Evolutionary conservation across 37 sponge, comb jelly and placozoan species (phyloP).

Genomic region (Bolinopsis microptera): DNA sequence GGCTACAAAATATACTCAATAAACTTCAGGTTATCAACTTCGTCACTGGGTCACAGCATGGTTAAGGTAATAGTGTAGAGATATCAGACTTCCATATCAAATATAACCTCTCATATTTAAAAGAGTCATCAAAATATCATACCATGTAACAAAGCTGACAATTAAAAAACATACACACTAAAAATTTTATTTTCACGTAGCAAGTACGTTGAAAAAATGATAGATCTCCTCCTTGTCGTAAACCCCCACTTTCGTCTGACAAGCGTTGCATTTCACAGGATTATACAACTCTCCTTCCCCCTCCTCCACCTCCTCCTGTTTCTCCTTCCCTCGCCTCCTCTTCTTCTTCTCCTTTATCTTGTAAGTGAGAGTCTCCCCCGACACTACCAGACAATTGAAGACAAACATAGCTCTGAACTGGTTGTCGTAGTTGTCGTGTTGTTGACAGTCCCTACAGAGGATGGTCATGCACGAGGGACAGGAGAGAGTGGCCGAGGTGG

Average conservation of each 20-base stretch:
- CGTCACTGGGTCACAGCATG: no score
- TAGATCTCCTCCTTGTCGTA: constrained; percentile 48
- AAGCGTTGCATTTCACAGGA: constrained; percentile 11
- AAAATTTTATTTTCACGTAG: no score
- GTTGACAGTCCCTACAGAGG: constrained; percentile 41
- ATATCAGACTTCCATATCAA: no score
- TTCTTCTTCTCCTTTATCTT: constrained; percentile 46
- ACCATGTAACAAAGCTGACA: no score
- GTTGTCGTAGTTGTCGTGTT: background rate
- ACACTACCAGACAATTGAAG: constrained; percentile 28
- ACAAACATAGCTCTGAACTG: constrained; percentile 56
- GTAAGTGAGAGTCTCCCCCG: constrained; percentile 6
- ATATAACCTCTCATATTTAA: no score
- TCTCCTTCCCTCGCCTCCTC: background rate
- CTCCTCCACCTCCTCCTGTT: constrained; percentile 18
- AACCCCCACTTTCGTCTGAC: constrained; percentile 33
- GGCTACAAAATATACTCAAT: no score
- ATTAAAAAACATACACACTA: no score
- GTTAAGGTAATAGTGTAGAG: no score
- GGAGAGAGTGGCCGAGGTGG: constrained; percentile 16
- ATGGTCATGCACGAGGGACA: constrained; percentile 20
- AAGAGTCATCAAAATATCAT: no score
- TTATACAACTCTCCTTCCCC: constrained; percentile 30
- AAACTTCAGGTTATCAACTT: no score
- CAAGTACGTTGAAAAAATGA: constrained; percentile 33